Evolutionary conservation across 2,113 vertebrate genomes (phyloP).

Genomic region (Psettodes erumei): DNA sequence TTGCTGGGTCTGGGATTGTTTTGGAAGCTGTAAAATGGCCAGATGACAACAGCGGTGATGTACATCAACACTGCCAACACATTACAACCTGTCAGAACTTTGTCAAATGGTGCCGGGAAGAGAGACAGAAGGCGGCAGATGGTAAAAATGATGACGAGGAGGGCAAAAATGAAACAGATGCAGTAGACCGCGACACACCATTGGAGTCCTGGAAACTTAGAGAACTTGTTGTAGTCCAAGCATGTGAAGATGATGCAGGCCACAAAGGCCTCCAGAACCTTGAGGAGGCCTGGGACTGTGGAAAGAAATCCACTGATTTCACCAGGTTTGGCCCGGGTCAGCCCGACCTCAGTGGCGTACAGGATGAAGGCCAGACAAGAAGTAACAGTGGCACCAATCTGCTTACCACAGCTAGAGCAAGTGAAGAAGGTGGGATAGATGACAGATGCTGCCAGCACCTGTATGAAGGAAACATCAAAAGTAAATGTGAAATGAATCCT

Average conservation of each 20-base stretch:
- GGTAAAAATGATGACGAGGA: slow-evolving; percentile 86
- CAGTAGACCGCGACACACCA: slow-evolving; percentile 91
- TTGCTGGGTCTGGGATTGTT: fast-evolving
- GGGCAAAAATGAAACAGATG: slow-evolving; percentile 87
- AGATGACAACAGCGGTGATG: slow-evolving; percentile 85
- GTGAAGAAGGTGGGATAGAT: slow-evolving; percentile 80
- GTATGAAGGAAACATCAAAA: slow-evolving; percentile 3
- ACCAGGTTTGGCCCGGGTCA: slow-evolving; percentile 83
- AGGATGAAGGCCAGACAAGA: slow-evolving; percentile 86
- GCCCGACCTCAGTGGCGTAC: slow-evolving; percentile 84
- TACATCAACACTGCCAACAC: slow-evolving; percentile 87
- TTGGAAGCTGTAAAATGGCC: slow-evolving; percentile 86
- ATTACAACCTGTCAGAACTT: slow-evolving; percentile 83
- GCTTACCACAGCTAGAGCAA: slow-evolving; percentile 10
- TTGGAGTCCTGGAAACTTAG: slow-evolving; percentile 22
- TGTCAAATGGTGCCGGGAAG: slow-evolving; percentile 80
- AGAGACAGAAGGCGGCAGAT: slow-evolving; percentile 81
- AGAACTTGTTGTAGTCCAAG: not conserved
- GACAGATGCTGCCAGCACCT: slow-evolving; percentile 85
- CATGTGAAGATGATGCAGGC: slow-evolving; percentile 90
- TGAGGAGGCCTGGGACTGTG: slow-evolving; percentile 88
- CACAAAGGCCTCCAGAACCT: slow-evolving; percentile 89
- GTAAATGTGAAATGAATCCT: not conserved
- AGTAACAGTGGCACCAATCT: slow-evolving; percentile 76
- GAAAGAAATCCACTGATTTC: slow-evolving; percentile 89